These are phyloP conservation scores for Mungos mungo DNA, from an alignment of 2,113 vertebrate genomes.

Conservation along the genomic window DNA sequence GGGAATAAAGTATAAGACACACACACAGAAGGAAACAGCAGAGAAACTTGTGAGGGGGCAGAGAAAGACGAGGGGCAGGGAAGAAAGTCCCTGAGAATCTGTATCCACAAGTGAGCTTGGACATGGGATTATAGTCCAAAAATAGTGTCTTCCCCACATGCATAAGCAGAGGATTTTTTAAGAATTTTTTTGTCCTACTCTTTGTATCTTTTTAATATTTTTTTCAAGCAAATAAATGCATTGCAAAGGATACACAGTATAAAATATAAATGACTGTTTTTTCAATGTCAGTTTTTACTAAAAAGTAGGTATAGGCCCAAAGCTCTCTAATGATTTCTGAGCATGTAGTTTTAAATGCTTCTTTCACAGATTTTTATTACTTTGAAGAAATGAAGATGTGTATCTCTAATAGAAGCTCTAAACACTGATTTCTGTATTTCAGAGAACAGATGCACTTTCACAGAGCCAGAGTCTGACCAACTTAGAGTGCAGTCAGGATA, in stretches of 20 bases:
- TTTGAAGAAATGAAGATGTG: not conserved
- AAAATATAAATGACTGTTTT: constrained; percentile 26
- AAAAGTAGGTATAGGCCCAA: not conserved
- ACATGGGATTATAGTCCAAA: not conserved
- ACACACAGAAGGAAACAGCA: not conserved
- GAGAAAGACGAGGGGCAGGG: not conserved
- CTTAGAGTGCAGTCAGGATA: not conserved
- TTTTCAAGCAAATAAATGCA: constrained; percentile 27
- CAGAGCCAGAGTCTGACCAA: not conserved
- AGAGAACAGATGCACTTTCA: not conserved
- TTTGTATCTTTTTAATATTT: not conserved
- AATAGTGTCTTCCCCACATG: not conserved
- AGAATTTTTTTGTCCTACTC: not conserved
- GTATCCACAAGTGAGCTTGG: not conserved
- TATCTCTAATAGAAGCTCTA: not conserved
- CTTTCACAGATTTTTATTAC: constrained; percentile 28
- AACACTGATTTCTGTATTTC: not conserved
- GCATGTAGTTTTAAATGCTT: not conserved
- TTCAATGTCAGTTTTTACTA: not conserved
- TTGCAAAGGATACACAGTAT: not conserved
- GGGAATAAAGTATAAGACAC: not conserved
- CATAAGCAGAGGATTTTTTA: not conserved
- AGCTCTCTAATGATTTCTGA: not conserved
- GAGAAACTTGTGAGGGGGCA: not conserved
- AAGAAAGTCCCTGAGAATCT: not conserved